These are phyloP conservation scores for Bembecia ichneumoniformis DNA, from an alignment of 2,888 invertebrate genomes.

Conservation along the genomic window DNA sequence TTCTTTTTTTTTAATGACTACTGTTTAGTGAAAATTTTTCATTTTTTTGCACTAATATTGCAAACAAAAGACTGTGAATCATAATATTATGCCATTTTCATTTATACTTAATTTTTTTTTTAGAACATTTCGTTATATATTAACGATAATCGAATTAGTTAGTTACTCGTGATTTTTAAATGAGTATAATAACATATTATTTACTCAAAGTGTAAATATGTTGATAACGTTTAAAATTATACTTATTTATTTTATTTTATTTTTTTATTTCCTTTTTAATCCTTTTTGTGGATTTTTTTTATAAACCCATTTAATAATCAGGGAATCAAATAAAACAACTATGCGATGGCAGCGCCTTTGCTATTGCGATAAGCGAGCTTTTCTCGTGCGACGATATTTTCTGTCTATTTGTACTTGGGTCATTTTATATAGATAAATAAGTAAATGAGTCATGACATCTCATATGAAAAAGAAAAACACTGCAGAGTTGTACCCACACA, in stretches of 20 bases:
- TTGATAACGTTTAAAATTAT: slow-evolving; percentile 59
- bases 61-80: slow-evolving; percentile 51
- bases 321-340: too few species aligned
- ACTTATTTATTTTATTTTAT: slow-evolving; percentile 67
- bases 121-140: slow-evolving; percentile 21
- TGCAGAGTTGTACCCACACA: too few species aligned
- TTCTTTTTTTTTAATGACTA: not conserved
- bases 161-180: not conserved
- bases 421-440: too few species aligned
- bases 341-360: too few species aligned
- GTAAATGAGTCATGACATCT: too few species aligned
- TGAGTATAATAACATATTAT: slow-evolving; percentile 15
- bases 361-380: too few species aligned
- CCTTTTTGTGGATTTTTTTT: slow-evolving; percentile 3
- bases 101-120: slow-evolving; percentile 29
- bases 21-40: not conserved
- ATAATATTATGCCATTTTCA: slow-evolving; percentile 56
- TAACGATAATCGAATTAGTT: not conserved
- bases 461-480: too few species aligned
- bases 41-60: not conserved
- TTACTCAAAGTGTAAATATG: slow-evolving; percentile 67
- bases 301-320: too few species aligned
- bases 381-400: too few species aligned
- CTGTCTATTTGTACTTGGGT: too few species aligned
- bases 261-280: slow-evolving; percentile 34